Base-by-base conservation (phyloP, 1,140 invertebrate species). In the Drosophila trapezifrons region DNA sequence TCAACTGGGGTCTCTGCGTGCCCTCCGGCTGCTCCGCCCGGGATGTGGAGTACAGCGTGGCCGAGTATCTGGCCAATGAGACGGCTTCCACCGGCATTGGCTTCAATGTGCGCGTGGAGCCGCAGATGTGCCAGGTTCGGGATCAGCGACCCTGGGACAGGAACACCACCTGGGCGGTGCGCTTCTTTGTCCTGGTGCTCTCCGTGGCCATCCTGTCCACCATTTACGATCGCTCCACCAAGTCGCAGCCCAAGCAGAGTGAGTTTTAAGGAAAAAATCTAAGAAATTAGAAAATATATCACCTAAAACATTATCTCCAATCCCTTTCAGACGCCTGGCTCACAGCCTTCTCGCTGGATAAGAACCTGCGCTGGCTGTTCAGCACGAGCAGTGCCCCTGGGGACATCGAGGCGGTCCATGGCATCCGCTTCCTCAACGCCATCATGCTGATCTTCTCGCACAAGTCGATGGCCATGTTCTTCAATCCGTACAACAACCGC, bases 401-500 rank as follows among this genome's bases (percentile, higher is more conserved):
- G 17, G 95, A 95, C 63, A 94, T 95, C 29, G 85, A 92, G 25
- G 92, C 93, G 2, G 92, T 95, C 5, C 94, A 95, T 84, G 95
- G 95, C 4, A 93, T 95, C 7, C 92, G 95, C 47, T 93, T 94
- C 15, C 71, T 95, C 1, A 95, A 95, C 74, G 94, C 94, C n/a
- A 38, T 93, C 3, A 93, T 95, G 93, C 83, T 95, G 27, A 90
- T 95, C 12, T 65, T 95, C 25, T 93, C 94, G 1, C 95, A 96
- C 86, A 95, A 95, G 67, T 94, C 94, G 10, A 94, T 95, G 93
- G 94, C 95, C 4, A 74, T 94, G 17, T 94, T 95, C 66, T 95
- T 94, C 65, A 93, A 94, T 78, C 94, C 95, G 7, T 95, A 94
- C 69, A 87, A 93, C 27, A 95, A 95, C 75, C 93, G 94, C 52